Evolutionary conservation across 2,888 invertebrate genomes (phyloP).

Genomic region (Leptothorax acervorum): DNA sequence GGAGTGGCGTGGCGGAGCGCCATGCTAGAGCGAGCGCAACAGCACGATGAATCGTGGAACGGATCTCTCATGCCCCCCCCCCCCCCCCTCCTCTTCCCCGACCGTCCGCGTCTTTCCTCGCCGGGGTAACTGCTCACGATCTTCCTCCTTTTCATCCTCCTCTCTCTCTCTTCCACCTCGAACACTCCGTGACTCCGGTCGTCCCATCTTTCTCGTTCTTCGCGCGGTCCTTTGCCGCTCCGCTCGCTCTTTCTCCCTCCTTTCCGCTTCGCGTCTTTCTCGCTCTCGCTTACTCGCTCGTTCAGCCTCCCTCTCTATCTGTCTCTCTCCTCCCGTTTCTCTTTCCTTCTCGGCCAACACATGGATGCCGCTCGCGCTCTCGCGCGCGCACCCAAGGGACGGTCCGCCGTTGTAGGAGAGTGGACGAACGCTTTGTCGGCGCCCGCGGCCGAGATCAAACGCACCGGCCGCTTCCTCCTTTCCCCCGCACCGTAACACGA

Average conservation of each 20-base stretch:
- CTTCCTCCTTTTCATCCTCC: slow-evolving; percentile 23
- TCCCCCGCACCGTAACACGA: slow-evolving; percentile 70
- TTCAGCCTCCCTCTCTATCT: slow-evolving; percentile 43
- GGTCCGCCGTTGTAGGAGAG: slow-evolving; percentile 78
- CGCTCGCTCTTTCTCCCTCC: slow-evolving; percentile 15
- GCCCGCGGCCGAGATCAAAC: slow-evolving; percentile 85
- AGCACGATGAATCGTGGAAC: slow-evolving; percentile 78
- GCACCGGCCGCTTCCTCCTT: slow-evolving; percentile 80
- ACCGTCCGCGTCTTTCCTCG: neutral
- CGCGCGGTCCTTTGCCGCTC: slow-evolving; percentile 16
- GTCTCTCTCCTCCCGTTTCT: slow-evolving; percentile 32
- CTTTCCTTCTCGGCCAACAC: slow-evolving; percentile 28
- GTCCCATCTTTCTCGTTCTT: slow-evolving; percentile 44
- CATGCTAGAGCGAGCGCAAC: slow-evolving; percentile 79
- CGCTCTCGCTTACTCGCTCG: neutral
- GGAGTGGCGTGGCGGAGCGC: slow-evolving; percentile 79
- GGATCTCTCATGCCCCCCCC: slow-evolving; percentile 62
- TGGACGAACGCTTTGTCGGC: slow-evolving; percentile 84
- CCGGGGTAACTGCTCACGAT: slow-evolving; percentile 1
- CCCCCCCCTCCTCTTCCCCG: neutral
- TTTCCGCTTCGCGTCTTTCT: slow-evolving; percentile 26
- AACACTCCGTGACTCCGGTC: slow-evolving; percentile 43
- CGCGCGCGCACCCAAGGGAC: slow-evolving; percentile 63
- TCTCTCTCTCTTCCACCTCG: slow-evolving; percentile 13
- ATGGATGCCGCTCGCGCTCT: slow-evolving; percentile 45